These are phyloP conservation scores for Diachrysia chrysitis DNA, from an alignment of 2,888 invertebrate genomes.

Conservation along the genomic window DNA sequence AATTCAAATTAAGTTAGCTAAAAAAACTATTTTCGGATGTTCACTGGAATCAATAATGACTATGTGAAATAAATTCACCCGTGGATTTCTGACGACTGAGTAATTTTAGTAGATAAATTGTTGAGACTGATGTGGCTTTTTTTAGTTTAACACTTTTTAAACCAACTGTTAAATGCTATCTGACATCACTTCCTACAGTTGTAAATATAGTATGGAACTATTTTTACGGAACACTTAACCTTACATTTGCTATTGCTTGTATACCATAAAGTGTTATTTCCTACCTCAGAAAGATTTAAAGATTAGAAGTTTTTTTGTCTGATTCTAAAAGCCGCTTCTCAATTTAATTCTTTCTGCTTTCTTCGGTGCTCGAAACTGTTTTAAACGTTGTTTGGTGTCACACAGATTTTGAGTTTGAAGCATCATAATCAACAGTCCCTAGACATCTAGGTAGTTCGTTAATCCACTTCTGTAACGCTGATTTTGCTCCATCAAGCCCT, in stretches of 20 bases:
- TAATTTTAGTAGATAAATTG: neutral
- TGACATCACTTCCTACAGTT: no score
- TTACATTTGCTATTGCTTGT: no score
- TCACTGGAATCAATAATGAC: slow-evolving; percentile 33
- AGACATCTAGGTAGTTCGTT: slow-evolving; percentile 11
- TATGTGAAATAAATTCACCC: slow-evolving; percentile 10
- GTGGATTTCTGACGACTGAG: neutral
- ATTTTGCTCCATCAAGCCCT: slow-evolving; percentile 29
- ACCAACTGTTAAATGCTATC: neutral
- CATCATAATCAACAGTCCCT: slow-evolving; percentile 10
- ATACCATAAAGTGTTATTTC: no score
- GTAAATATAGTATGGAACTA: no score
- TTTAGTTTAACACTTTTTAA: neutral
- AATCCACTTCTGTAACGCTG: slow-evolving; percentile 36
- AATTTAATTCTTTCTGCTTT: no score
- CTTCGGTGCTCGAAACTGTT: no score
- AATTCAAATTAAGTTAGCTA: slow-evolving; percentile 8
- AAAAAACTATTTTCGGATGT: slow-evolving; percentile 11
- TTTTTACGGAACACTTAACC: no score
- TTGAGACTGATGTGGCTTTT: neutral
- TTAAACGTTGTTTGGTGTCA: no score
- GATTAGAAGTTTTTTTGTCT: no score
- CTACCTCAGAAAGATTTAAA: no score
- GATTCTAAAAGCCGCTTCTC: no score
- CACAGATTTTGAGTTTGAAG: neutral